Evolutionary conservation across 2,888 invertebrate species (phyloP).

Genomic region (Cantharis rufa): DNA sequence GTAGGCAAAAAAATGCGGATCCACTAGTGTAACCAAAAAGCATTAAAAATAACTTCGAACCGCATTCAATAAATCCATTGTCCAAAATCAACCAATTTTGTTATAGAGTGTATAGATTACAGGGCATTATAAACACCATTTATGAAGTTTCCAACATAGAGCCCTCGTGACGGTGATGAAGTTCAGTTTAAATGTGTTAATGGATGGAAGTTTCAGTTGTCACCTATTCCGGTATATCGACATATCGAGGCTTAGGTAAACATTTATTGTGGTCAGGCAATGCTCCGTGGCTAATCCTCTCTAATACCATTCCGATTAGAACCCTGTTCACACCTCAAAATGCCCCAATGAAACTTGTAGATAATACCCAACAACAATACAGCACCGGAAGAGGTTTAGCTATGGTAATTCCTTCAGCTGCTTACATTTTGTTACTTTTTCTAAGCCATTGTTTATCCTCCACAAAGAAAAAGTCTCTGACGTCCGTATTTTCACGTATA

Average conservation of each 20-base stretch:
- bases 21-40: constrained; percentile 38
- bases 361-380: constrained; percentile 45
- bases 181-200: constrained; percentile 37
- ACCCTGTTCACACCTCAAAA: constrained; percentile 49
- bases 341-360: constrained; percentile 40
- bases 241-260: constrained; percentile 52
- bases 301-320: constrained; percentile 52
- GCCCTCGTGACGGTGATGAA: constrained; percentile 1
- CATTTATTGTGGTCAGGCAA: constrained; percentile 53
- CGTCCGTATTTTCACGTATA: background rate
- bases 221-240: constrained; percentile 47
- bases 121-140: constrained; percentile 29
- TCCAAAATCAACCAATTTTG: constrained; percentile 38
- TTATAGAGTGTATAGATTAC: constrained; percentile 34
- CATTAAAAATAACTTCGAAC: constrained; percentile 39
- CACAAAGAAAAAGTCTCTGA: background rate
- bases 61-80: constrained; percentile 40
- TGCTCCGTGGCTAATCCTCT: constrained; percentile 51
- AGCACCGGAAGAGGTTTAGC: constrained; percentile 48
- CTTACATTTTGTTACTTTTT: constrained; percentile 8
- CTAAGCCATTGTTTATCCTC: background rate
- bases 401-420: constrained; percentile 40
- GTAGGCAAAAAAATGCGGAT: constrained; percentile 3
- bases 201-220: constrained; percentile 44
- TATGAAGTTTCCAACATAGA: constrained; percentile 6